Conservation (phyloP, 2,113 vertebrate species). For the Speoplatyrhinus poulsoni region DNA sequence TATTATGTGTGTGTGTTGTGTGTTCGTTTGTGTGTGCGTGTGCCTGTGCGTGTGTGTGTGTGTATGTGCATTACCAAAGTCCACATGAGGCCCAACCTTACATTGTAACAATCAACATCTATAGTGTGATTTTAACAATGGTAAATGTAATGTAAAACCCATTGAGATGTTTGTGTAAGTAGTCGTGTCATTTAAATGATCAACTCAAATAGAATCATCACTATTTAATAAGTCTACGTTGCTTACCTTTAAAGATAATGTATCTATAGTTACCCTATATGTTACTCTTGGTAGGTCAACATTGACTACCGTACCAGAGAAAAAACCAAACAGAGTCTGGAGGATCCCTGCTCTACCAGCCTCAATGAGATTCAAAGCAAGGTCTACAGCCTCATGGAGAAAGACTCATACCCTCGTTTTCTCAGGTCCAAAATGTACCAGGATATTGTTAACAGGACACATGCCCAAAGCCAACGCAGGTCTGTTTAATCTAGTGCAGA, state of each 20-base stretch:
- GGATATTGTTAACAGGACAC: constrained; percentile 88
- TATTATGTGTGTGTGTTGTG: not conserved
- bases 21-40: not conserved
- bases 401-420: constrained; percentile 96
- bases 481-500: constrained; percentile 77
- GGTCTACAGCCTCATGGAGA: constrained; percentile 96
- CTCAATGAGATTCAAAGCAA: constrained; percentile 91
- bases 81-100: no score
- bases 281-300: constrained; percentile 81
- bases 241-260: not conserved
- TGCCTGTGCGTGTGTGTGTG: not conserved
- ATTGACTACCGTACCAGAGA: constrained; percentile 94
- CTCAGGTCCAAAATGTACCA: constrained; percentile 96
- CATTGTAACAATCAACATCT: no score
- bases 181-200: not conserved
- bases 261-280: constrained; percentile 28
- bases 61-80: not conserved
- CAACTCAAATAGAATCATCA: not conserved
- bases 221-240: not conserved
- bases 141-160: no score
- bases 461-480: constrained; percentile 80
- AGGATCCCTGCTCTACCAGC: constrained; percentile 85
- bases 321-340: constrained; percentile 87
- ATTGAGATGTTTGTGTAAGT: no score
- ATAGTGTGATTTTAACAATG: no score